These are phyloP conservation scores for Moxostoma hubbsi DNA, from an alignment of 2,797 vertebrate species.

Conservation along the genomic window DNA sequence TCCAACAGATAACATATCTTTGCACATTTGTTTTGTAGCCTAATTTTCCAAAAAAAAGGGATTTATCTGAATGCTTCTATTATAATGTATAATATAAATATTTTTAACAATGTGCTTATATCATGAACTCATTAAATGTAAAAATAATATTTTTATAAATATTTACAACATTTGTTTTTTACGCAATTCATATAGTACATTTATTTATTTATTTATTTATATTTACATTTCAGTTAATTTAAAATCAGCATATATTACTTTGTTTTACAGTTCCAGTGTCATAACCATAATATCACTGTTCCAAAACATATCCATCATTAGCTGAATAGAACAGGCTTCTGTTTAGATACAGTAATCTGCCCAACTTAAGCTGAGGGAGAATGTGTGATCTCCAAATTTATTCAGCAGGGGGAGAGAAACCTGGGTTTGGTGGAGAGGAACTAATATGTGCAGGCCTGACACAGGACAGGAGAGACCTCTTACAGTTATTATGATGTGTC, in stretches of 20 bases:
- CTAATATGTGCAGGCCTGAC: conserved; percentile 86
- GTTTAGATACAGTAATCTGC: conserved; percentile 34
- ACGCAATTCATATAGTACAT: neutral
- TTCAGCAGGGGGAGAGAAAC: conserved; percentile 78
- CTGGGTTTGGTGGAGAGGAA: conserved; percentile 84
- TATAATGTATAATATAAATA: neutral
- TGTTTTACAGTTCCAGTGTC: neutral
- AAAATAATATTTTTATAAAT: neutral
- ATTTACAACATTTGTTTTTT: neutral
- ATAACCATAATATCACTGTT: neutral
- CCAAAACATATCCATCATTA: neutral
- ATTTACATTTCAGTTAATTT: neutral
- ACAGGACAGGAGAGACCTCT: conserved; percentile 85
- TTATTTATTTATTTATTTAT: neutral
- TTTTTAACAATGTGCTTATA: neutral
- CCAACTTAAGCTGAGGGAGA: conserved; percentile 35
- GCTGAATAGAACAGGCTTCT: conserved; percentile 17
- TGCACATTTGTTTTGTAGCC: conserved; percentile 39
- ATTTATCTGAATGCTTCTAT: conserved; percentile 26
- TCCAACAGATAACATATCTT: conserved; percentile 61
- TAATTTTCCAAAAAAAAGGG: conserved; percentile 20
- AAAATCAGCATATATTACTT: neutral
- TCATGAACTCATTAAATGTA: neutral
- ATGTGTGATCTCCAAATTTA: conserved; percentile 79
- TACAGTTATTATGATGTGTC: conserved; percentile 88